These are phyloP conservation scores for Betta splendens DNA, from an alignment of 2,797 vertebrate genomes.

Conservation along the genomic window DNA sequence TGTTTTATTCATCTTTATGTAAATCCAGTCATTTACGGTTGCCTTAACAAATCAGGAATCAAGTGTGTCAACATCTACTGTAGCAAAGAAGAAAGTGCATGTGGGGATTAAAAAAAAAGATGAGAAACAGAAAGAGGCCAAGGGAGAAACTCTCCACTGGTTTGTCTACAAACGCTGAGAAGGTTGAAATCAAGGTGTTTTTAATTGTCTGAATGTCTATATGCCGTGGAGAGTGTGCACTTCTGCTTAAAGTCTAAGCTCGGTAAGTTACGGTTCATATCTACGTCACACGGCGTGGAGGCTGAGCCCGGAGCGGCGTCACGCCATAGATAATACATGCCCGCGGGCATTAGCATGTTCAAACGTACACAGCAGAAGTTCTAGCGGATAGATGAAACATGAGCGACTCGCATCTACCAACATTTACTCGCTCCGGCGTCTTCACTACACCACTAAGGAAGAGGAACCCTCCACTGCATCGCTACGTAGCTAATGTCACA, in stretches of 20 bases:
- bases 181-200: constrained; percentile 65
- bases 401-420: constrained; percentile 39
- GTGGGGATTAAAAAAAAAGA: constrained; percentile 72
- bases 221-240: constrained; percentile 66
- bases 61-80: constrained; percentile 74
- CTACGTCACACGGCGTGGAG: constrained; percentile 54
- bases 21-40: constrained; percentile 78
- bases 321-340: constrained; percentile 79
- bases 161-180: constrained; percentile 67
- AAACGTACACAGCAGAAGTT: constrained; percentile 62
- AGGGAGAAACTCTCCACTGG: constrained; percentile 46
- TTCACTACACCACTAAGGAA: constrained; percentile 60
- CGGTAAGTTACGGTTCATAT: constrained; percentile 53
- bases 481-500: constrained; percentile 74
- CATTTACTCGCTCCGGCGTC: constrained; percentile 28
- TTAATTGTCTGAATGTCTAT: constrained; percentile 67
- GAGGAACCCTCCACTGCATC: constrained; percentile 59
- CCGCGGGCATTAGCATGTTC: constrained; percentile 74
- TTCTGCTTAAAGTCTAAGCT: constrained; percentile 50
- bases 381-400: constrained; percentile 51
- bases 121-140: constrained; percentile 55
- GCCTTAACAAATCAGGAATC: constrained; percentile 78
- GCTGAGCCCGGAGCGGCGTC: constrained; percentile 59
- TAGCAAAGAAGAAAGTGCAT: constrained; percentile 70
- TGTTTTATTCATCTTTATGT: constrained; percentile 82